Conservation (phyloP, 2,113 vertebrate species). For the Callorhinus ursinus region DNA sequence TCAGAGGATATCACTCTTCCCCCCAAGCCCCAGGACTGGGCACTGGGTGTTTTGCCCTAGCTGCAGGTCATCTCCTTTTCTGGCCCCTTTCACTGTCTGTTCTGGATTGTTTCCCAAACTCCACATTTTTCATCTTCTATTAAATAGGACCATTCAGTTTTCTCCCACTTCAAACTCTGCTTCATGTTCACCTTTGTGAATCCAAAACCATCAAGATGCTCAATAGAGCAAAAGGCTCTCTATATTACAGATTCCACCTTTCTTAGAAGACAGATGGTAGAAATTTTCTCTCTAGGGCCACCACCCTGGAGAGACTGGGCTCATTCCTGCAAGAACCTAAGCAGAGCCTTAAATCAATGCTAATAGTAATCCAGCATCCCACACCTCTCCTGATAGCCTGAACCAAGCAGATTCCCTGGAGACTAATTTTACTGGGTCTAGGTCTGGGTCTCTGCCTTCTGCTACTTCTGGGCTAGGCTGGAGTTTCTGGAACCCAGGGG, state of each 20-base stretch:
- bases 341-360: not conserved
- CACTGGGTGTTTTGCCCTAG: not conserved
- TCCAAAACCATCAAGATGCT: not conserved
- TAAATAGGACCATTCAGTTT: not conserved
- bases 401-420: not conserved
- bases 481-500: constrained; percentile 44
- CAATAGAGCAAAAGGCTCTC: not conserved
- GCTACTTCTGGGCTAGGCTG: not conserved
- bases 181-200: not conserved
- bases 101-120: not conserved
- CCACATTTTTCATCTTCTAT: not conserved
- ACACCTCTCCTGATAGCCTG: not conserved
- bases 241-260: not conserved
- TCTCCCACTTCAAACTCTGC: not conserved
- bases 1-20: not conserved
- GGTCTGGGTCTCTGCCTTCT: not conserved
- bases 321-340: not conserved
- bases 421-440: not conserved
- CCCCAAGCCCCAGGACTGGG: not conserved
- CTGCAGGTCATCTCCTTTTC: not conserved
- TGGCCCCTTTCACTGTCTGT: not conserved
- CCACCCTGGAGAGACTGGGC: not conserved
- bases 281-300: not conserved
- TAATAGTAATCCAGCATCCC: not conserved
- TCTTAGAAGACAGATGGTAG: not conserved